These are phyloP conservation scores for Pogonocichla stellata DNA, from an alignment of 2,113 vertebrate species.

Conservation along the genomic window DNA sequence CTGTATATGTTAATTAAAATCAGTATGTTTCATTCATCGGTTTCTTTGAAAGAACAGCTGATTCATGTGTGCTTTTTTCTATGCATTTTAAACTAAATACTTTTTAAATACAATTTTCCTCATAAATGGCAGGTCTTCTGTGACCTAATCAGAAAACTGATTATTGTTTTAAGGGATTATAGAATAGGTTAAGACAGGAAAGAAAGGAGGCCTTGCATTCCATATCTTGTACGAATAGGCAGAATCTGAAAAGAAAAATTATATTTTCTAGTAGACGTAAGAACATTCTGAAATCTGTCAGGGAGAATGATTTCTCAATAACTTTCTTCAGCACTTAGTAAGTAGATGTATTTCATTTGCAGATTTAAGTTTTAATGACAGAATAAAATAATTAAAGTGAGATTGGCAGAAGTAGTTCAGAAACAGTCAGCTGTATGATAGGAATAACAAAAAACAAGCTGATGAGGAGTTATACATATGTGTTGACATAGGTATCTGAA, in stretches of 20 bases:
- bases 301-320: background rate
- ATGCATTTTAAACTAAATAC: background rate
- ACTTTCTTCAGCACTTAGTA: background rate
- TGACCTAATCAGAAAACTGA: background rate
- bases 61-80: background rate
- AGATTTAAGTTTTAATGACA: background rate
- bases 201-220: background rate
- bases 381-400: background rate
- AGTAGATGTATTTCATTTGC: background rate
- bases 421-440: background rate
- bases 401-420: background rate
- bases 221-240: background rate
- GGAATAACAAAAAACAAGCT: background rate
- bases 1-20: background rate
- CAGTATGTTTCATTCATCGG: background rate
- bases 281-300: background rate
- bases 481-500: background rate
- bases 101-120: background rate
- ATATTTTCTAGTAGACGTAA: background rate
- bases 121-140: background rate
- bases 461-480: background rate
- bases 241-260: background rate
- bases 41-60: background rate
- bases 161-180: background rate
- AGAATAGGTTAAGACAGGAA: background rate